A percentile compares a stretch with the other conserved stretches of the same genome.
These are phyloP conservation scores for Australoheros scitulus DNA, from an alignment of 2,113 vertebrate species.

Conservation along the genomic window DNA sequence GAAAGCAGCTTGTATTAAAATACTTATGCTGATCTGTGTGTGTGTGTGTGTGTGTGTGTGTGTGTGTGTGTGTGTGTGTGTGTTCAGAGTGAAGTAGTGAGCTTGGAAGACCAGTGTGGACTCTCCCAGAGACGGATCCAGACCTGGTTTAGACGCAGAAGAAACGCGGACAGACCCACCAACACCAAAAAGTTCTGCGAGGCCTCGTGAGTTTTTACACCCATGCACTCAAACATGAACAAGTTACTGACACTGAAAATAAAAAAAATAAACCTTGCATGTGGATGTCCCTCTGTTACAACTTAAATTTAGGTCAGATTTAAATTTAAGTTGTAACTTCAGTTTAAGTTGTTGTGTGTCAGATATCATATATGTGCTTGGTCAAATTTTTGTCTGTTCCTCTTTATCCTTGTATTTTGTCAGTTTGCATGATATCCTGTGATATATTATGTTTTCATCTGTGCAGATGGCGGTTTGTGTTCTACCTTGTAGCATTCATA, in stretches of 20 bases:
- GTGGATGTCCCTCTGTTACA: too few relatives aligned
- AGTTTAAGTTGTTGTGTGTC: too few relatives aligned
- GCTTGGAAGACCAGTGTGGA: constrained; percentile 82
- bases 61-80: background rate
- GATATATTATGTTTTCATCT: background rate
- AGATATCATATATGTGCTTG: background rate
- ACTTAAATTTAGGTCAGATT: too few relatives aligned
- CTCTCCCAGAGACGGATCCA: constrained; percentile 83
- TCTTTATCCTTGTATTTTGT: background rate
- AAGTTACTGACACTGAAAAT: too few relatives aligned
- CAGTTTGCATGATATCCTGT: background rate
- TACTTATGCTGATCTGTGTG: background rate
- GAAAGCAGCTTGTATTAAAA: background rate
- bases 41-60: too few relatives aligned
- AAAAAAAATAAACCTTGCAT: too few relatives aligned
- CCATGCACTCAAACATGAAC: too few relatives aligned
- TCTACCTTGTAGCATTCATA: constrained; percentile 84
- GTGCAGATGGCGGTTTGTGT: constrained; percentile 89
- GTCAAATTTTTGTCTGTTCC: background rate
- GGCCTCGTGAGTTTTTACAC: constrained; percentile 84
- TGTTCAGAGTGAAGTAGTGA: constrained; percentile 70
- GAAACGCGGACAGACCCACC: constrained; percentile 84
- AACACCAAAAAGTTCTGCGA: constrained; percentile 91
- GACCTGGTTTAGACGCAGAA: constrained; percentile 86
- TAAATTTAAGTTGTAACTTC: too few relatives aligned